These are phyloP conservation scores for Batillaria attramentaria DNA, from an alignment of 1,140 invertebrate species.

Conservation along the genomic window DNA sequence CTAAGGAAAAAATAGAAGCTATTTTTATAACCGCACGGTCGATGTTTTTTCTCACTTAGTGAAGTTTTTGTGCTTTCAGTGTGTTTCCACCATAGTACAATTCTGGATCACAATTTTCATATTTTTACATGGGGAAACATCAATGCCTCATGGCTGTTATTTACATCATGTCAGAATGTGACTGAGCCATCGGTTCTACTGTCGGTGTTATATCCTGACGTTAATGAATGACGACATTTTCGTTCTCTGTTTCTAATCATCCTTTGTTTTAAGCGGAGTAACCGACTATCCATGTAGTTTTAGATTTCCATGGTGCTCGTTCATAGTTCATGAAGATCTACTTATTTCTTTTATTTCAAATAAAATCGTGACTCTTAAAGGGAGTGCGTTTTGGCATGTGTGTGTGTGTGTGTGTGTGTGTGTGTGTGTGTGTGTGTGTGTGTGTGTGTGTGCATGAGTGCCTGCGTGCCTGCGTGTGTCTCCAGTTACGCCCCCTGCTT, in stretches of 20 bases:
- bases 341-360: background rate
- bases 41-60: no score
- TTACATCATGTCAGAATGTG: background rate
- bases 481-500: no score
- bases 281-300: background rate
- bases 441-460: background rate
- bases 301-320: conserved; percentile 5
- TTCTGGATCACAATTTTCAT: no score
- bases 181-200: background rate
- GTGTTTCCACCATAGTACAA: no score
- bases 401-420: conserved; percentile 25
- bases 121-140: background rate
- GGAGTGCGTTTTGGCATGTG: background rate
- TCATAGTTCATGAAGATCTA: background rate
- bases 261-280: background rate
- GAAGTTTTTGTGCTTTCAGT: no score
- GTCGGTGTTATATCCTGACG: background rate
- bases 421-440: conserved; percentile 13
- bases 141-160: background rate
- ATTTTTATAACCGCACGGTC: no score
- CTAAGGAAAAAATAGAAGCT: no score
- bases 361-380: background rate
- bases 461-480: background rate
- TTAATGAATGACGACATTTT: background rate
- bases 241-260: background rate